A percentile compares a stretch with the other conserved stretches of the same genome.
Evolutionary conservation across 2,797 vertebrate species (phyloP).

Genomic region (Paramormyrops hopkinsi): DNA sequence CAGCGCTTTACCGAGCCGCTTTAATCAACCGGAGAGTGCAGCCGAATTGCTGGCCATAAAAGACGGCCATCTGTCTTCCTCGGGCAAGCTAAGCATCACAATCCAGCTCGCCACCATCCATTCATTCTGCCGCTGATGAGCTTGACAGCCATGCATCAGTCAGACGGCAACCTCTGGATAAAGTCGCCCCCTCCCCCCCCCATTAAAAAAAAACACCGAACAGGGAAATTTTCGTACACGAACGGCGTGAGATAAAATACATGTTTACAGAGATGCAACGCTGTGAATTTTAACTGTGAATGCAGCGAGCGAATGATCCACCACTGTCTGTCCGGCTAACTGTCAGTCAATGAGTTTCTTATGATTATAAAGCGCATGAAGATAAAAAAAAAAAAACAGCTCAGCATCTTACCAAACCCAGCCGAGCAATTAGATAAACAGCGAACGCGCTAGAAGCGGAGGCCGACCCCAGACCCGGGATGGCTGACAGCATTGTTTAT

Average conservation of each 20-base stretch:
- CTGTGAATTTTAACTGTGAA: constrained; percentile 3
- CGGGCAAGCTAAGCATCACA: neutral
- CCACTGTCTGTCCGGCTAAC: constrained; percentile 6
- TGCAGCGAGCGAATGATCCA: neutral
- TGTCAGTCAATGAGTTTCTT: constrained; percentile 11
- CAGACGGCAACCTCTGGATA: neutral
- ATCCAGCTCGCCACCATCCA: constrained; percentile 5
- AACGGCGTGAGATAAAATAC: neutral
- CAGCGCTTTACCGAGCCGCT: neutral
- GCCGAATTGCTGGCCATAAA: neutral
- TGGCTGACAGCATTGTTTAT: neutral
- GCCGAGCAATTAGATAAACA: constrained; percentile 14
- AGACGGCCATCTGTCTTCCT: neutral
- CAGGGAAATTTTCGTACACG: neutral
- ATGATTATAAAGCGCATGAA: constrained; percentile 36
- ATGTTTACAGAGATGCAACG: neutral
- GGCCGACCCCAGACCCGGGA: neutral
- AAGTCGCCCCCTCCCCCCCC: neutral
- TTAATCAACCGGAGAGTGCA: neutral
- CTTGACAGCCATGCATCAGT: neutral
- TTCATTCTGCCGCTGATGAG: neutral
- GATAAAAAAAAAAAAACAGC: constrained; percentile 26
- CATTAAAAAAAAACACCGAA: neutral
- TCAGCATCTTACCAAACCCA: constrained; percentile 39
- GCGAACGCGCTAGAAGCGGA: neutral